Conservation (phyloP, 64 coral and sea anemone genomes). For the Porites australiensis region DNA sequence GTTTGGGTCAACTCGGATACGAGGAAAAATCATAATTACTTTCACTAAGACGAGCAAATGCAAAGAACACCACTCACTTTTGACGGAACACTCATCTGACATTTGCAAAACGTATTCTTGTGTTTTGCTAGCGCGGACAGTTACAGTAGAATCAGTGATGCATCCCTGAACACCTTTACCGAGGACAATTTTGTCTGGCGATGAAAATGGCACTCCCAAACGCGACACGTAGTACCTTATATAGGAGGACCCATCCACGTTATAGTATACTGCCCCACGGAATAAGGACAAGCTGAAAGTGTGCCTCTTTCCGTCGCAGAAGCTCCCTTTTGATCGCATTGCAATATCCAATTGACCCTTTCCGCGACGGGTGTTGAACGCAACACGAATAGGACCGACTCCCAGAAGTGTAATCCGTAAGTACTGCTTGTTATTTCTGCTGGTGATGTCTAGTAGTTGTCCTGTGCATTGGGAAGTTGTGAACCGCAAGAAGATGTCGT, state of each 20-base stretch:
- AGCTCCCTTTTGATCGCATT: neutral
- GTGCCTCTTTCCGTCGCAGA: slow-evolving; percentile 70
- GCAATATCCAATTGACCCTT: slow-evolving; percentile 33
- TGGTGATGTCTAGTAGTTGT: slow-evolving; percentile 54
- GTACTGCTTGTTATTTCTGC: slow-evolving; percentile 37
- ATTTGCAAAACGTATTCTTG: slow-evolving; percentile 3
- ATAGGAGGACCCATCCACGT: slow-evolving; percentile 6
- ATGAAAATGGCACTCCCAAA: slow-evolving; percentile 24
- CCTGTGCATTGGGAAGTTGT: slow-evolving; percentile 28
- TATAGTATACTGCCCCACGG: slow-evolving; percentile 7
- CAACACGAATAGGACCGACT: slow-evolving; percentile 39
- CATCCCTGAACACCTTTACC: slow-evolving; percentile 54
- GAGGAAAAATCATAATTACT: no score
- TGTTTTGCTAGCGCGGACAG: neutral
- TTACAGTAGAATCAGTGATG: slow-evolving; percentile 39
- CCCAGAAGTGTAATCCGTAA: slow-evolving; percentile 46
- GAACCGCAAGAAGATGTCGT: slow-evolving; percentile 56
- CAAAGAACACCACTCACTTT: slow-evolving; percentile 8
- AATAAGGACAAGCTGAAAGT: neutral
- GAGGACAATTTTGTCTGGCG: slow-evolving; percentile 18
- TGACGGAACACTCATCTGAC: slow-evolving; percentile 30
- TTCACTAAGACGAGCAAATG: no score
- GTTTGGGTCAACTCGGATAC: no score
- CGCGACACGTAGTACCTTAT: slow-evolving; percentile 5
- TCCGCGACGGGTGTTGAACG: slow-evolving; percentile 48